Percentiles rank a stretch among this genome's conserved stretches.
Evolutionary conservation across 2,888 invertebrate species (phyloP).

Genomic region (Stomorhina lunata): DNA sequence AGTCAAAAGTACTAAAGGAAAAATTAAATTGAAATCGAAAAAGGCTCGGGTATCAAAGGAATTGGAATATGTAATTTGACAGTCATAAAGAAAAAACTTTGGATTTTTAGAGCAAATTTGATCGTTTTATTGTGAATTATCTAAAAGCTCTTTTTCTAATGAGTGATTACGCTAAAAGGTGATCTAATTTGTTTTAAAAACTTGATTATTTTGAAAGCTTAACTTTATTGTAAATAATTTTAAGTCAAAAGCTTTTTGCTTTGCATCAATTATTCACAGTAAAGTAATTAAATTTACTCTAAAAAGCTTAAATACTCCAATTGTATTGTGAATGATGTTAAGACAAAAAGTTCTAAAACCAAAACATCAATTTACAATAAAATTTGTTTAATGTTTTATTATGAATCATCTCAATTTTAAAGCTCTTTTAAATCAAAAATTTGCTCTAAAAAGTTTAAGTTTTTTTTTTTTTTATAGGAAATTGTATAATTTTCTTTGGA

Average conservation of each 20-base stretch:
- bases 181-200: too few species aligned
- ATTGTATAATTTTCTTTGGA: conserved; percentile 35
- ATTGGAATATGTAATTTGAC: conserved; percentile 1
- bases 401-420: not conserved
- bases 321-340: too few species aligned
- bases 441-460: not conserved
- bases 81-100: not conserved
- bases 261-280: too few species aligned
- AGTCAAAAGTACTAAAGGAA: conserved; percentile 50
- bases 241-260: too few species aligned
- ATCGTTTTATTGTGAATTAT: conserved; percentile 60
- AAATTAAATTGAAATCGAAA: conserved; percentile 58
- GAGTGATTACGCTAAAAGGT: too few species aligned
- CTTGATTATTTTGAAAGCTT: too few species aligned
- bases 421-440: not conserved
- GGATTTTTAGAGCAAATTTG: conserved; percentile 33
- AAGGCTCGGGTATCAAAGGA: conserved; percentile 42
- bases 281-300: too few species aligned
- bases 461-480: conserved; percentile 9
- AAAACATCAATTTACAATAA: too few species aligned
- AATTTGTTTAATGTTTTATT: too few species aligned
- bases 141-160: not conserved
- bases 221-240: too few species aligned
- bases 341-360: too few species aligned
- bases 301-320: too few species aligned